These are phyloP conservation scores for Pseudochirops corinnae DNA, from an alignment of 2,797 vertebrate species.

Conservation along the genomic window DNA sequence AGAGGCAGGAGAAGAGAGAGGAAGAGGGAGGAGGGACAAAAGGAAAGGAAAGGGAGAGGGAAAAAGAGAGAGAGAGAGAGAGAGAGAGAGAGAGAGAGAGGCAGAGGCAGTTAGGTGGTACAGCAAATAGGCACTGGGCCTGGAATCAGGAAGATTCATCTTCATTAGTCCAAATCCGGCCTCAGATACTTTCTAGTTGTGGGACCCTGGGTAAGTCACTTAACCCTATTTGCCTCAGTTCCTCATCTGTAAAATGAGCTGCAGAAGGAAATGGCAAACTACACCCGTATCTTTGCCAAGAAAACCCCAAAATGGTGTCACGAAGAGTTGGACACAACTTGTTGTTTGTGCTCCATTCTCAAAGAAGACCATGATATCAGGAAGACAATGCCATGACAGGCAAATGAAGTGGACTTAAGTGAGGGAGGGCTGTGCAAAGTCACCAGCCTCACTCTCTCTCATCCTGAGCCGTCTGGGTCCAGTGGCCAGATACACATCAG, in stretches of 20 bases:
- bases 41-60: neutral
- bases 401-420: no score
- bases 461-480: no score
- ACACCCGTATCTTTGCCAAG: neutral
- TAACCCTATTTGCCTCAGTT: neutral
- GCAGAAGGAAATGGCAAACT: neutral
- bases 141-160: neutral
- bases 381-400: no score
- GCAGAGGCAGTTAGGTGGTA: neutral
- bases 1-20: neutral
- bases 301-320: neutral
- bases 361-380: no score
- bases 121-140: neutral
- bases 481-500: no score
- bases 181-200: neutral
- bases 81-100: neutral
- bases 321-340: neutral
- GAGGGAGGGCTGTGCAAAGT: no score
- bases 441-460: no score
- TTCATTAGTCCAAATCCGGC: neutral
- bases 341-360: no score
- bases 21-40: neutral
- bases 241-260: neutral
- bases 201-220: neutral
- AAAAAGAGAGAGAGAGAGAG: neutral